Base-by-base conservation (phyloP, 2,888 invertebrate genomes). In the Stratiomys singularior region DNA sequence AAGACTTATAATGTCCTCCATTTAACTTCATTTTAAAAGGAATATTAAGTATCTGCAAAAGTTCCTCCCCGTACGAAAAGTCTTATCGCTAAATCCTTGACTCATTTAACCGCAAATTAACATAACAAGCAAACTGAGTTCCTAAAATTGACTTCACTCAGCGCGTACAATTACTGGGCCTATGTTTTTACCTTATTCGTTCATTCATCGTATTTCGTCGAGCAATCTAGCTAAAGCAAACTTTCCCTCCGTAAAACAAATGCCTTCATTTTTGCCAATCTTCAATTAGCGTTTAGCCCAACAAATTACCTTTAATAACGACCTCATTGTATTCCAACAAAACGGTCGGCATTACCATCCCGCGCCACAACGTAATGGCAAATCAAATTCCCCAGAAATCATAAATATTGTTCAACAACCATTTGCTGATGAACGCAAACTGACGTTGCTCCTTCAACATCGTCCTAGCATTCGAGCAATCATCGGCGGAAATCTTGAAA, bases 361-460 rank as follows among this genome's bases (percentile, higher is more conserved):
- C 52, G 5, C 7, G 13, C 1, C n/a, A 15, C 18, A 52, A 52
- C 52, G 15, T 52, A 23, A 60, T 25, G 18, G 66, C 21, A 37
- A 66, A 66, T 66, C 66, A 66, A 66, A 37, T 66, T 66, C 28
- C 44, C n/a, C 64, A 18, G 28, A 66, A 66, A 66, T 37, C 66
- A 23, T 66, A 66, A 66, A 66, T 66, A 66, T 37, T 37, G 66
- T 27, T 15, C 44, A 13, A 30, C 4, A 66, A 66, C 44, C 7
- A 66, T 44, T 66, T 64, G 15, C 44, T 44, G 44, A 66, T 44
- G 21, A 44, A 25, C 60, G 60, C 2, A 23, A 21, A 60, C 9
- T 21, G 23, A 9, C 18, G 52, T 52, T 13, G 7, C 52, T 52
- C 52, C n/a, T 52, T 52, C 4, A 52, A 2, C 18, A 52, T 9